phyloP scores from a whole-genome alignment of 2,888 invertebrate genomes.

The Lapara coniferarum region DNA sequence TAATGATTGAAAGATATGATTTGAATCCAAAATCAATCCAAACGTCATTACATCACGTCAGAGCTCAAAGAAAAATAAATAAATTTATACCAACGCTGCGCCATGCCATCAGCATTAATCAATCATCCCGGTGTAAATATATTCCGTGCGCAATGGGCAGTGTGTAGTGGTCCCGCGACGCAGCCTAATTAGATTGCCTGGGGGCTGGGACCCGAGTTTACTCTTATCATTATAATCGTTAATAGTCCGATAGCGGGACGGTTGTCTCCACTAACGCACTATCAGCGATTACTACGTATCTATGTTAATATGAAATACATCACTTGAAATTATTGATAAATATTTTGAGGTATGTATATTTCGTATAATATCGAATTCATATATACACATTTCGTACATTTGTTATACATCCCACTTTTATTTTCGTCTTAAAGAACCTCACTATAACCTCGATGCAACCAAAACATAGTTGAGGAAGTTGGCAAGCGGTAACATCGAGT shows the following conservation, averaged over 20 bases:
- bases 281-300: conserved; percentile 21
- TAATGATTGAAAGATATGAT: conserved; percentile 12
- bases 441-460: too few relatives aligned
- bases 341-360: conserved; percentile 5
- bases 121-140: not conserved
- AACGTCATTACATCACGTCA: conserved; percentile 10
- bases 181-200: conserved; percentile 2
- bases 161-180: not conserved
- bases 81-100: not conserved
- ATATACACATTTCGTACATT: not conserved
- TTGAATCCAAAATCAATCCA: conserved; percentile 15
- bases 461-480: too few relatives aligned
- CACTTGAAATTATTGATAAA: conserved; percentile 18
- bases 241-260: conserved; percentile 24
- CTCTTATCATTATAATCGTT: conserved; percentile 23
- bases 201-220: not conserved
- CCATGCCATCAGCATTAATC: conserved; percentile 6
- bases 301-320: conserved; percentile 20
- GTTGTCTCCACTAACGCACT: conserved; percentile 16
- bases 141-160: not conserved
- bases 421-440: not conserved
- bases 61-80: not conserved
- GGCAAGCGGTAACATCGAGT: too few relatives aligned
- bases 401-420: not conserved
- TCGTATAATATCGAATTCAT: conserved; percentile 8